Conservation (phyloP, 2,888 invertebrate species). For the Cepaea hortensis region DNA sequence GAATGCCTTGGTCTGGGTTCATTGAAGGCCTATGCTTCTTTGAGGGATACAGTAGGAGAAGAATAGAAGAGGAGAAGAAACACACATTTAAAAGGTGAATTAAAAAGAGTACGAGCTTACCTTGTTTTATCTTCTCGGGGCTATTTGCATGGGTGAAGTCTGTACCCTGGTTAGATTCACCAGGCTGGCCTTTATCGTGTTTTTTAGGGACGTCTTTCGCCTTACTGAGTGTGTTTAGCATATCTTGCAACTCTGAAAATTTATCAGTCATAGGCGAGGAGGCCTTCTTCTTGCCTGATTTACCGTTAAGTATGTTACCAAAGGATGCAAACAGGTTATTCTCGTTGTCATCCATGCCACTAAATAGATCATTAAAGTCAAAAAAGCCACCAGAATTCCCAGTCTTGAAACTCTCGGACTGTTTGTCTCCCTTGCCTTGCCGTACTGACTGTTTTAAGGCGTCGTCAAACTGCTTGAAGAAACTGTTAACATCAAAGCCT, state of each 20-base stretch:
- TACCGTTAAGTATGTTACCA: background rate
- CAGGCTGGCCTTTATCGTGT: too few species aligned
- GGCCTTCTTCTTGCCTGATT: background rate
- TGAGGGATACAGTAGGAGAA: too few species aligned
- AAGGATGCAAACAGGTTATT: conserved; percentile 22
- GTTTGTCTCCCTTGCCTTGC: background rate
- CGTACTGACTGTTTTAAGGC: conserved; percentile 57
- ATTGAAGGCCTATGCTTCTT: too few species aligned
- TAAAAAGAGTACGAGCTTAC: too few species aligned
- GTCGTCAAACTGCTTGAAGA: conserved; percentile 74
- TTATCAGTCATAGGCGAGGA: background rate
- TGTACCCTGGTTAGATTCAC: too few species aligned
- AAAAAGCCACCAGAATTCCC: conserved; percentile 63
- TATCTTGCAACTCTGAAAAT: background rate
- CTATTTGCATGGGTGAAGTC: too few species aligned
- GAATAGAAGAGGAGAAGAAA: too few species aligned
- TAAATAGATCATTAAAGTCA: conserved; percentile 75
- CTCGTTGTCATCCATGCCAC: conserved; percentile 65
- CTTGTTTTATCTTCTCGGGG: too few species aligned
- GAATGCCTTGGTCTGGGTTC: too few species aligned
- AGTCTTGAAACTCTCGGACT: conserved; percentile 53
- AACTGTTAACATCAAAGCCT: conserved; percentile 75
- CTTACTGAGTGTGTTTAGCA: too few species aligned
- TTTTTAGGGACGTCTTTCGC: too few species aligned
- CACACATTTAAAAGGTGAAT: too few species aligned